These are phyloP conservation scores for Drosophila biarmipes DNA, from an alignment of 1,140 invertebrate genomes.

Conservation along the genomic window DNA sequence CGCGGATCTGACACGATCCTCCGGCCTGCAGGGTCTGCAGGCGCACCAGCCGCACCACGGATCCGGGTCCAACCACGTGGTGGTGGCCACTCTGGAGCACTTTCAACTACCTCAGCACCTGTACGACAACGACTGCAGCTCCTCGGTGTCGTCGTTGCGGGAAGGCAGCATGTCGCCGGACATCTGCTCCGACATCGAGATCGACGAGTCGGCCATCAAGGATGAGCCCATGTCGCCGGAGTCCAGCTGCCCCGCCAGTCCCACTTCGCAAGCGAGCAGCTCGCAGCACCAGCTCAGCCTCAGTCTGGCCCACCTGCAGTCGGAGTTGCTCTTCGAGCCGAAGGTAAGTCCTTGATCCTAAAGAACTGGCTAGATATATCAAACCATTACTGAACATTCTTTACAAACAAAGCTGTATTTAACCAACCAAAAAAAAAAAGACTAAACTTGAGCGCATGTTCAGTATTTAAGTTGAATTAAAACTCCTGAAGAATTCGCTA, in stretches of 20 bases:
- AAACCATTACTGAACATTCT: no score
- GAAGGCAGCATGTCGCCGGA: constrained; percentile 81
- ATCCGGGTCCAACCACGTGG: constrained; percentile 27
- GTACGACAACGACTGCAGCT: constrained; percentile 76
- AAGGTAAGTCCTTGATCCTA: constrained; percentile 49
- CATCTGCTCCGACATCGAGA: constrained; percentile 80
- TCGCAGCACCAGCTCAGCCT: constrained; percentile 69
- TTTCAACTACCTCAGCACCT: constrained; percentile 76
- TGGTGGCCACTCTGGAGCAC: constrained; percentile 47
- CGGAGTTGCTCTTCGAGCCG: constrained; percentile 80
- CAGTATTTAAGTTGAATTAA: no score
- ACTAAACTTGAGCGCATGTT: no score
- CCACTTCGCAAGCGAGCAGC: constrained; percentile 75
- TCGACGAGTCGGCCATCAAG: constrained; percentile 87
- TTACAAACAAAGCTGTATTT: no score
- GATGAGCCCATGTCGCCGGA: constrained; percentile 89
- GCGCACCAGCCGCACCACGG: constrained; percentile 35
- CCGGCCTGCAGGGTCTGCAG: constrained; percentile 29
- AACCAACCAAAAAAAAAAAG: no score
- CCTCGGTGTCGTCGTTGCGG: constrained; percentile 63
- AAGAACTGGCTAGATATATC: no score
- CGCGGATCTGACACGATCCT: constrained; percentile 37
- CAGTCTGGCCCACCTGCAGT: constrained; percentile 85
- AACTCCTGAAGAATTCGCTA: no score
- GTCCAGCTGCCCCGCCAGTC: constrained; percentile 88